Evolutionary conservation across 2,888 invertebrate genomes (phyloP).

Genomic region (Microdon myrmicae): DNA sequence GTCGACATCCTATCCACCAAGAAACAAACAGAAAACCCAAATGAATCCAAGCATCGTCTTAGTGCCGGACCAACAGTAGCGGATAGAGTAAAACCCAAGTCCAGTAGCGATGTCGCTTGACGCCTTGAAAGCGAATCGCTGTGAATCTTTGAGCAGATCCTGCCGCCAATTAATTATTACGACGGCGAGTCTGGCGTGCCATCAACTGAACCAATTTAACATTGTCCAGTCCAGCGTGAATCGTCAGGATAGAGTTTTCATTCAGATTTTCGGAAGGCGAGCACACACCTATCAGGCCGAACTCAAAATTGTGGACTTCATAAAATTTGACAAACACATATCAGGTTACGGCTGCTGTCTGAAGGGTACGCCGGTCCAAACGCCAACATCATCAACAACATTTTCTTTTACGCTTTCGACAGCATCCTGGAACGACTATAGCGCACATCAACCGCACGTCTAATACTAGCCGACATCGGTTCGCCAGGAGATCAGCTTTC

Average conservation of each 20-base stretch:
- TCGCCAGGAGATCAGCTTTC: constrained; percentile 38
- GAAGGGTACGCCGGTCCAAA: constrained; percentile 19
- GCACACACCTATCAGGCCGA: constrained; percentile 36
- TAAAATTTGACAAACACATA: constrained; percentile 49
- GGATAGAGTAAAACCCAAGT: constrained; percentile 24
- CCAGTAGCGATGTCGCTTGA: constrained; percentile 50
- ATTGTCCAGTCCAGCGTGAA: constrained; percentile 24
- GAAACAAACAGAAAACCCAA: constrained; percentile 8
- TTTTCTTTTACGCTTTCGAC: constrained; percentile 8
- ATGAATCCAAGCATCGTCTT: constrained; percentile 30
- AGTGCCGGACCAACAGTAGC: too few relatives aligned
- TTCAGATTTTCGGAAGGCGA: constrained; percentile 9
- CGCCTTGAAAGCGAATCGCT: constrained; percentile 20
- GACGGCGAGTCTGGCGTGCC: constrained; percentile 12
- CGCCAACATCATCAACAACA: constrained; percentile 3
- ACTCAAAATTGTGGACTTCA: constrained; percentile 46
- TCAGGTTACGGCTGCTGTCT: constrained; percentile 38
- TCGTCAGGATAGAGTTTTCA: constrained; percentile 19
- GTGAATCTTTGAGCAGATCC: constrained; percentile 5
- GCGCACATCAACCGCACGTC: constrained; percentile 24
- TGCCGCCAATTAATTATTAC: constrained; percentile 30
- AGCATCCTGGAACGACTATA: neutral
- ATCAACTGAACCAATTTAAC: neutral
- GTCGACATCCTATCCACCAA: constrained; percentile 43
- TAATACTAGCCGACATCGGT: constrained; percentile 39